Conservation (phyloP, 2,113 vertebrate genomes). For the Pogonocichla stellata region DNA sequence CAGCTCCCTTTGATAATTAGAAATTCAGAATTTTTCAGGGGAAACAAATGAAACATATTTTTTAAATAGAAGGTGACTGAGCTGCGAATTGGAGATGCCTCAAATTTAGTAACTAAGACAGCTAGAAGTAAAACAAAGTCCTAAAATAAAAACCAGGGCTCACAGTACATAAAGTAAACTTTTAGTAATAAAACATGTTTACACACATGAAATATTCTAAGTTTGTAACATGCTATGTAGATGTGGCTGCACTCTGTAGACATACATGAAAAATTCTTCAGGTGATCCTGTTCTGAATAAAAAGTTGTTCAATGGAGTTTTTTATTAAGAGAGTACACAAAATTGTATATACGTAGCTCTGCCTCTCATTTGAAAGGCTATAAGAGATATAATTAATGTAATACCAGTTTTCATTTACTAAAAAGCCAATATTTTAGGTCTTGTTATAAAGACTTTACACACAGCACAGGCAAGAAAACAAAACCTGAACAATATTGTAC, state of each 20-base stretch:
- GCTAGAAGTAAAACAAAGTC: not conserved
- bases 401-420: not conserved
- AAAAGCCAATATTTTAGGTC: not conserved
- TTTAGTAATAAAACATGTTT: not conserved
- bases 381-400: not conserved
- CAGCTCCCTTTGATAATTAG: conserved; percentile 51
- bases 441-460: not conserved
- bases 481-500: not conserved
- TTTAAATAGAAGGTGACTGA: conserved; percentile 26
- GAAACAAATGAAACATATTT: conserved; percentile 30
- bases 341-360: not conserved
- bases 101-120: not conserved
- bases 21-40: conserved; percentile 37
- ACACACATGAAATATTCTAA: not conserved
- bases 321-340: not conserved
- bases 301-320: not conserved
- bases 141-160: conserved; percentile 15
- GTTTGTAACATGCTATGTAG: not conserved
- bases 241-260: not conserved
- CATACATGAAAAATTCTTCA: not conserved
- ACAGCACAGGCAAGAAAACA: not conserved
- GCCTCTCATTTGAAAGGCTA: not conserved
- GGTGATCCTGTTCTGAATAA: not conserved
- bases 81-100: not conserved
- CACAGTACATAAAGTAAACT: not conserved